Base-by-base conservation (phyloP, 2,797 vertebrate species). In the Cygnus olor region DNA sequence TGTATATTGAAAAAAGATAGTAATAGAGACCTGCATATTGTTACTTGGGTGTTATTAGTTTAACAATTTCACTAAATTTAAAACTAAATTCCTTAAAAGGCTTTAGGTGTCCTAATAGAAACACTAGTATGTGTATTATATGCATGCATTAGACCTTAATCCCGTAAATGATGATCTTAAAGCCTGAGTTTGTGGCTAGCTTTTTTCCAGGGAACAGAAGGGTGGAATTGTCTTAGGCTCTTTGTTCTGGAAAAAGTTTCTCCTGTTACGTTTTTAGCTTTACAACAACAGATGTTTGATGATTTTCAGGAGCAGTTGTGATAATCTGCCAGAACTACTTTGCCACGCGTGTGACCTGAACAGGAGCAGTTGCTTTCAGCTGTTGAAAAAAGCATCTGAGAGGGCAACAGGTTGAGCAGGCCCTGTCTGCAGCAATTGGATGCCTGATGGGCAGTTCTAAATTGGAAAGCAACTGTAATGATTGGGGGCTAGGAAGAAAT, bases 301-400 rank as follows among this genome's bases (percentile, higher is more conserved):
- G 71, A 24, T 77, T 28, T 36, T 44, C 4, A 5, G 7, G 32
- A 89, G 32, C 82, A 87, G 71, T 60, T 82, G 22, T 70, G 71
- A 51, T 14, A 47, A 34, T 51, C 14, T 89, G 71, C 30, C 54
- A 76, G 51, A 76, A 7, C 40, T 66, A 4, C 60, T 83, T 74
- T 74, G 80, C 20, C 5, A 2, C 28, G 28, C 86, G n/a, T 34
- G 49, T 74, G 78, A 90, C 65, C 76, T 65, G 83, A 60, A 36
- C 57, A 70, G 27, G 32, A 91, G 49, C 63, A 83, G 65, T 85
- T 87, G 69, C 21, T 89, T 93, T 77, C 65, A 91, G 83, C 63
- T 83, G 63, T 49, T 88, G 69, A 68, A 80, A 71, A 61, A 91
- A 76, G 34, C n/a, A 30, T 61, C 51, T 49, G 42, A 51, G 32